Percentiles rank a stretch among this genome's conserved stretches.
These are phyloP conservation scores for Pseudonaja textilis DNA, from an alignment of 2,113 vertebrate genomes.

Conservation along the genomic window DNA sequence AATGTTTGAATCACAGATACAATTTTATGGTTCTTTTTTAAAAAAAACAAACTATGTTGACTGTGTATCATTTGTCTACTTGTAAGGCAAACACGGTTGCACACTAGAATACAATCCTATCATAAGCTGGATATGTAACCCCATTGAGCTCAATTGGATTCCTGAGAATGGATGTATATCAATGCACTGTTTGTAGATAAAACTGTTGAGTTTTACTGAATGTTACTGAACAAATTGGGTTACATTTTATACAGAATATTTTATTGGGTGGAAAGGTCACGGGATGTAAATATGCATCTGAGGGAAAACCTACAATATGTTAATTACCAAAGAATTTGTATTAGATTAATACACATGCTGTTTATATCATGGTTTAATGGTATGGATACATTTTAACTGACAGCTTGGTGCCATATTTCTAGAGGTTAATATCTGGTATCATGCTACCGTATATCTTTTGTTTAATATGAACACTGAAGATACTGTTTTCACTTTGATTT, in stretches of 20 bases:
- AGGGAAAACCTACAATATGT: conserved; percentile 67
- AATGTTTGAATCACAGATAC: conserved; percentile 69
- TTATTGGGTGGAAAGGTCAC: conserved; percentile 72
- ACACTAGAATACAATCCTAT: conserved; percentile 61
- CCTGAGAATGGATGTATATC: not conserved
- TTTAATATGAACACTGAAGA: conserved; percentile 68
- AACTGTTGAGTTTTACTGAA: conserved; percentile 73
- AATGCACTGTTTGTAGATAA: conserved; percentile 59
- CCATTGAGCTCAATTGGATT: not conserved
- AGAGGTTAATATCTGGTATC: conserved; percentile 60
- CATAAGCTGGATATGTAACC: not conserved
- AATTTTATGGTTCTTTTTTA: conserved; percentile 72
- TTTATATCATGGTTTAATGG: conserved; percentile 67
- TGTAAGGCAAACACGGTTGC: conserved; percentile 63
- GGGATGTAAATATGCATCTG: conserved; percentile 69
- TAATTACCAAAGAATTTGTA: conserved; percentile 94
- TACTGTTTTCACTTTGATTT: conserved; percentile 42
- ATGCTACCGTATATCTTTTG: conserved; percentile 67
- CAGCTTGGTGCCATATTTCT: conserved; percentile 76
- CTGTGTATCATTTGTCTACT: conserved; percentile 71
- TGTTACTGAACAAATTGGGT: conserved; percentile 65
- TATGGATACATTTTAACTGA: conserved; percentile 59
- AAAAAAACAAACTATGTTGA: conserved; percentile 66
- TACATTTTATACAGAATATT: conserved; percentile 70
- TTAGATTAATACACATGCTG: conserved; percentile 74